These are phyloP conservation scores for Sinodicranocentrus sp. DNA, from an alignment of 2,888 invertebrate genomes.

Conservation along the genomic window DNA sequence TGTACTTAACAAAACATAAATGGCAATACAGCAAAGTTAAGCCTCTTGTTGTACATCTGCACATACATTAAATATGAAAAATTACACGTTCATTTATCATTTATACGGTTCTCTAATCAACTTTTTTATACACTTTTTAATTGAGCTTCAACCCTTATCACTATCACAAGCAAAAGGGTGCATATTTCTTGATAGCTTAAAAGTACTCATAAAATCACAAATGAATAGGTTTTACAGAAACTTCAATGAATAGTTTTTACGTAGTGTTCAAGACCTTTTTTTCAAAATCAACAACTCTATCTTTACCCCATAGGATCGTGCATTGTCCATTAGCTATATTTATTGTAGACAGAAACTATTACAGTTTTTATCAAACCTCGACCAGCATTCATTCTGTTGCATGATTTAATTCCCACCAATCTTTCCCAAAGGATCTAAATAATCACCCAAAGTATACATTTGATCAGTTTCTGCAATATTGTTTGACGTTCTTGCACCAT, in stretches of 20 bases:
- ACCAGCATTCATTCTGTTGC: background rate
- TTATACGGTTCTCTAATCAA: conserved; percentile 11
- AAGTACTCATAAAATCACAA: background rate
- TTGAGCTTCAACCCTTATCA: conserved; percentile 8
- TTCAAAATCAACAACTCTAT: conserved; percentile 1
- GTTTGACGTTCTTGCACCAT: background rate
- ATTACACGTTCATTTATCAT: conserved; percentile 6
- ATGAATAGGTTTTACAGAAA: background rate
- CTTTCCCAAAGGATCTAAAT: too few species aligned
- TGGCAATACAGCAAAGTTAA: background rate
- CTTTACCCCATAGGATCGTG: background rate
- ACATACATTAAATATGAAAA: conserved; percentile 11
- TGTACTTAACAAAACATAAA: background rate
- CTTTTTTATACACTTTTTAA: conserved; percentile 24
- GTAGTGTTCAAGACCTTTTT: background rate
- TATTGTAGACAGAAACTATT: too few species aligned
- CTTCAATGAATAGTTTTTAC: background rate
- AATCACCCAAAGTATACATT: background rate
- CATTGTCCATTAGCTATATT: background rate
- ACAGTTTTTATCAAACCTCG: background rate
- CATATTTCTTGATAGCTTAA: conserved; percentile 9
- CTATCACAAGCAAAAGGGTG: background rate
- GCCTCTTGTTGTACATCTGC: background rate
- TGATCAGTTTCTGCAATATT: background rate
- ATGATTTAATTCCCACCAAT: too few species aligned